Base-by-base conservation (phyloP, 2,888 invertebrate genomes). In the Aphodius granarius region DNA sequence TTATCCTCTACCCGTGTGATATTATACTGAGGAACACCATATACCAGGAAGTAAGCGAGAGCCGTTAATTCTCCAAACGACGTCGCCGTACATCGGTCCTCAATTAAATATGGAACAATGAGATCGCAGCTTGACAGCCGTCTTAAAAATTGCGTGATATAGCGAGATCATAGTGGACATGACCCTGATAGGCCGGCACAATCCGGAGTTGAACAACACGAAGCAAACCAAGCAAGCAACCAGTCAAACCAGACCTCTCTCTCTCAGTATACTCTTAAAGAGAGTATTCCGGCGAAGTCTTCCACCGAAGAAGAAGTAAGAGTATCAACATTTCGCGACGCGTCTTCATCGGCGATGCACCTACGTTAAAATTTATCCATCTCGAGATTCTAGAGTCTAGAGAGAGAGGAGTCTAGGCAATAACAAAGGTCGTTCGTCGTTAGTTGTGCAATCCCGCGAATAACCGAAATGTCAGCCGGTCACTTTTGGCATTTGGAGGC, bases 221-320 rank as follows among this genome's bases (percentile, higher is more conserved):
- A n/a, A 21, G 68, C 43, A 13, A n/a, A 21, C 20, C 43, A 13
- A 43, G 43, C 43, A 43, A 43, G 43, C 43, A 43, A 79, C 78
- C 78, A 77, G 79, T 78, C 78, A 74, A 74, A 78, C 78, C 73
- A 77, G 78, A 75, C 78, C 21, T 68, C 19, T 68, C 68, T 66
- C 43, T 19, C 66, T 66, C 18, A 16, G 68, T n/a, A n/a, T n/a
- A 22, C 21, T 22, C 68, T 68, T 68, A 16, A 22, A 9, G 65
- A 16, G 17, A 16, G 4, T 65, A 17, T 65, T 65, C 65, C 17
- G n/a, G n/a, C n/a, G 9, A 43, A 43, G 9, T 43, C 43, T 43
- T 43, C 43, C 43, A 43, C 43, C 43, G 43, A 43, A 43, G 43
- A 43, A 43, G 43, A 43, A 43, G 43, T 43, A 43, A 43, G 43